Percentiles rank a stretch among this genome's conserved stretches.
Evolutionary conservation across 2,113 vertebrate species (phyloP).

Genomic region (Sceloporus undulatus): DNA sequence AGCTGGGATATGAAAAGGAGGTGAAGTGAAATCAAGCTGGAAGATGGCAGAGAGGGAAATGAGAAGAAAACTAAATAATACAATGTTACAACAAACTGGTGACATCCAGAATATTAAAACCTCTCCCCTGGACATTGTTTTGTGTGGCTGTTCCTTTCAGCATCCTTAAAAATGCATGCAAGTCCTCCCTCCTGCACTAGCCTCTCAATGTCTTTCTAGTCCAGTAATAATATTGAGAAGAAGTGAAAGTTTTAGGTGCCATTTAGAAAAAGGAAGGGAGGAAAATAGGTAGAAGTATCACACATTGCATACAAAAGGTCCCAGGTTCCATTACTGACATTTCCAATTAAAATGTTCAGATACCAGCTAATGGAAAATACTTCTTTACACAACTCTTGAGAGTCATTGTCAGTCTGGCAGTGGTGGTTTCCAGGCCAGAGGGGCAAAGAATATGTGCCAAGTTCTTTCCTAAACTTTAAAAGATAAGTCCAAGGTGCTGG

Average conservation of each 20-base stretch:
- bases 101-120: slow-evolving; percentile 57
- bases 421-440: too few species aligned
- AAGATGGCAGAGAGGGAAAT: neutral
- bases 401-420: neutral
- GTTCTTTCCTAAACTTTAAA: too few species aligned
- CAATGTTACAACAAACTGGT: slow-evolving; percentile 56
- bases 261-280: neutral
- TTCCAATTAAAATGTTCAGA: neutral
- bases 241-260: neutral
- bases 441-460: too few species aligned
- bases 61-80: slow-evolving; percentile 31
- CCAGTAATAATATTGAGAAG: neutral
- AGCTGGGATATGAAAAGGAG: slow-evolving; percentile 62
- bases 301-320: neutral
- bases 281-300: too few species aligned
- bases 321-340: neutral
- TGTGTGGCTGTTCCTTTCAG: slow-evolving; percentile 7
- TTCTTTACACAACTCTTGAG: neutral
- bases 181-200: too few species aligned
- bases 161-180: neutral
- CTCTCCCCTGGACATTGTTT: slow-evolving; percentile 36
- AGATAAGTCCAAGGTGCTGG: too few species aligned
- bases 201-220: too few species aligned
- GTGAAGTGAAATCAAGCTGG: slow-evolving; percentile 56
- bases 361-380: too few species aligned